These are phyloP conservation scores for Bombus impatiens DNA, from an alignment of 1,140 invertebrate species.

Conservation along the genomic window DNA sequence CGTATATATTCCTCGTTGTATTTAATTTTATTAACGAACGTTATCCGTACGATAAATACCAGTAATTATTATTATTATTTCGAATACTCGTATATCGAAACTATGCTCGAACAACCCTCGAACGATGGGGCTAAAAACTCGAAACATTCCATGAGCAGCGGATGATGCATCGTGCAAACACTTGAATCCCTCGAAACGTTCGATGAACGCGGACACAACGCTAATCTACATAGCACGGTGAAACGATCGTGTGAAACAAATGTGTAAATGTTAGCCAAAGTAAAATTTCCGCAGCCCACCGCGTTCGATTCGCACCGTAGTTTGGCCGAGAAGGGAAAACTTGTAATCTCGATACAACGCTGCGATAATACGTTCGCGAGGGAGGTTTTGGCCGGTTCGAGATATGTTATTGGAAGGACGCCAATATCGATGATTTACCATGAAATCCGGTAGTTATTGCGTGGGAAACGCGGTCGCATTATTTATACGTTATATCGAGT, in stretches of 20 bases:
- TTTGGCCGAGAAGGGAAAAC: neutral
- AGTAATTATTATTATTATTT: neutral
- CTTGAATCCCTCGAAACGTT: neutral
- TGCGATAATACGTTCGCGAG: slow-evolving; percentile 32
- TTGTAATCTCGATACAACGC: slow-evolving; percentile 40
- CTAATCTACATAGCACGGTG: neutral
- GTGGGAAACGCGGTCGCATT: slow-evolving; percentile 69
- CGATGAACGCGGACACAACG: neutral
- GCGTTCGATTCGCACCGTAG: neutral
- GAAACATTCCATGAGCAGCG: neutral
- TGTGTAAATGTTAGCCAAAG: neutral
- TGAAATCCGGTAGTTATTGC: slow-evolving; percentile 72
- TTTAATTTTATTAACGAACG: neutral
- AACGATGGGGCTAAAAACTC: too few species aligned
- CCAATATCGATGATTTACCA: slow-evolving; percentile 78
- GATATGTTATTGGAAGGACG: slow-evolving; percentile 66
- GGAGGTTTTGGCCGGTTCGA: slow-evolving; percentile 4
- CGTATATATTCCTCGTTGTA: neutral
- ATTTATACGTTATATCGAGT: slow-evolving; percentile 69
- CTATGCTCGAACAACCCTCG: neutral
- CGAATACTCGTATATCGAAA: neutral
- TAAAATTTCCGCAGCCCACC: neutral
- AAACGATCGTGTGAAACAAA: neutral
- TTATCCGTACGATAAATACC: neutral
- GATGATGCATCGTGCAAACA: neutral